Conservation (phyloP, 2,888 invertebrate genomes). For the Phanerotoma sp. region DNA sequence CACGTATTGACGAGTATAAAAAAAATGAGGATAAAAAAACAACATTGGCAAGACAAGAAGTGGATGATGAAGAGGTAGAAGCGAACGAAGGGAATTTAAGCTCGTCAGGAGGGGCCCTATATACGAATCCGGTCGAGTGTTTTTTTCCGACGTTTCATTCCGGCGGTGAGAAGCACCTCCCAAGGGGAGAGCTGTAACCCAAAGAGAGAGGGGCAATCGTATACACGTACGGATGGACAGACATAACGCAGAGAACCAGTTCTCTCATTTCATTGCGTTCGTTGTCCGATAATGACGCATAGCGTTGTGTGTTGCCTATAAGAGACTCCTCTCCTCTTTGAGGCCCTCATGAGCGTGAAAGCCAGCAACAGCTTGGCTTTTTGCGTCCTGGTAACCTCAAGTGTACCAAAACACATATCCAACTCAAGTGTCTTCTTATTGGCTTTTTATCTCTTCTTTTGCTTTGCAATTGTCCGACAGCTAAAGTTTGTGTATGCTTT, state of each 20-base stretch:
- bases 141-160: constrained; percentile 12
- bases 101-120: constrained; percentile 13
- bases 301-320: constrained; percentile 41
- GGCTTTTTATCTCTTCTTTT: no score
- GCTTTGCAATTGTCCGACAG: no score
- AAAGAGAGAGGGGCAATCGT: constrained; percentile 36
- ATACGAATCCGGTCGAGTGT: constrained; percentile 19
- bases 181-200: constrained; percentile 10
- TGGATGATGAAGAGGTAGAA: constrained; percentile 26
- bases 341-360: constrained; percentile 12
- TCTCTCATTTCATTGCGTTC: constrained; percentile 58
- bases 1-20: constrained; percentile 6
- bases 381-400: neutral
- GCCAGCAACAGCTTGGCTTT: constrained; percentile 7
- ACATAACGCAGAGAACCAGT: constrained; percentile 56
- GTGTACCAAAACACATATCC: neutral
- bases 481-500: no score
- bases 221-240: constrained; percentile 36
- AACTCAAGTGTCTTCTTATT: no score
- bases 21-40: constrained; percentile 2
- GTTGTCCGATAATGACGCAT: constrained; percentile 58
- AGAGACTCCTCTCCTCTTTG: constrained; percentile 9
- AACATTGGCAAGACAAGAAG: constrained; percentile 17
- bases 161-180: constrained; percentile 14
- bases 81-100: constrained; percentile 7